Base-by-base conservation (phyloP, 2,797 vertebrate species). In the Adrianichthys oophorus region DNA sequence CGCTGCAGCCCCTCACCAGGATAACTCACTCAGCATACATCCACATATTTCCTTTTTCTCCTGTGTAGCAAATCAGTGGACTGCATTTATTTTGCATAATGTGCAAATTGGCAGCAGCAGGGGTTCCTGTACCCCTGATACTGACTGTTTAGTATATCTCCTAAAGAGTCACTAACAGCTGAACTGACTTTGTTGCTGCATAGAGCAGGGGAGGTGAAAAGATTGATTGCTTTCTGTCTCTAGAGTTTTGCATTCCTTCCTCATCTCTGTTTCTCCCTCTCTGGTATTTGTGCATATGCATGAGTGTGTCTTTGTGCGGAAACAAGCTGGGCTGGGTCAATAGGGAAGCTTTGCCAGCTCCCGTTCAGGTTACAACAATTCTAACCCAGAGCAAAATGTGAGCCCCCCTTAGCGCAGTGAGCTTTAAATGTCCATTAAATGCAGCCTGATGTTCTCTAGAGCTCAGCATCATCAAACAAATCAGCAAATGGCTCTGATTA, bases 321-420 rank as follows among this genome's bases (percentile, higher is more conserved):
- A 15, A 54, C 47, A 44, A 57, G 65, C 56, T 65, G 15, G 56
- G 75, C 16, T 15, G 48, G 65, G 70, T 85, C 78, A 76, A 54
- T 63, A 71, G 48, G 19, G 53, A 65, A 53, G 48, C 45, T 57
- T 37, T 42, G 60, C 53, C 54, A 29, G 54, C 18, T 23, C 51
- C 65, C 19, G 67, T 66, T 90, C 79, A 56, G 60, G 80, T 90
- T 87, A 68, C 86, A 61, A 55, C 47, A 7, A 16, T 84, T 85
- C 67, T 83, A 82, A 76, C 75, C 74, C 42, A 7, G 43, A 68
- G 84, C 88, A 87, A 72, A 90, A 90, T 86, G 62, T 84, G 86
- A 89, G 79, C 73, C 70, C 70, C 68, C 74, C 65, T 72, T 53
- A 19, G 83, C 74, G 77, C 60, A 47, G 16, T 43, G 64, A 83